Base-by-base conservation (phyloP, 2,888 invertebrate genomes). In the Aricia artaxerxes region DNA sequence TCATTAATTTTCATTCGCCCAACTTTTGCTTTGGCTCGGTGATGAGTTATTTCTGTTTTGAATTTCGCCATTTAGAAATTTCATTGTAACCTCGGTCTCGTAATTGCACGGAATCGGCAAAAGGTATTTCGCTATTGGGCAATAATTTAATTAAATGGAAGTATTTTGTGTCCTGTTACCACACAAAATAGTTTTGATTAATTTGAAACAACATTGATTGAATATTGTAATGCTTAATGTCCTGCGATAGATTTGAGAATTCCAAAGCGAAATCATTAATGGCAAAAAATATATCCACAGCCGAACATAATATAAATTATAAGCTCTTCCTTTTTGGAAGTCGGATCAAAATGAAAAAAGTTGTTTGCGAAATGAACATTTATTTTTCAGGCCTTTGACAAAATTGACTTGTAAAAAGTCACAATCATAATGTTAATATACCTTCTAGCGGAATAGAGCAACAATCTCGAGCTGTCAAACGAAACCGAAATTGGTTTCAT, bases 1-100 rank as follows among this genome's bases (percentile, higher is more conserved):
- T 90, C 90, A 92, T 92, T 92, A 92, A 92, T 90, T 92, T 91
- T 88, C 90, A 91, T 90, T 88, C 87, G 86, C 81, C 82, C 85
- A 88, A 89, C 89, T 90, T 89, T 87, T 84, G 82, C 84, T 82
- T 82, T 81, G 81, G 79, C 82, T 82, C 80, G 83, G 81, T 83
- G 83, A 86, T 84, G 85, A 87, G 86, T 86, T 86, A 86, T 76
- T 86, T 86, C 85, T 88, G 87, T 87, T 88, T 86, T 82, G 85
- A 83, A 86, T 85, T 85, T 84, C 82, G 82, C 81, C 83, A 82
- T 84, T 85, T 82, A 81, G 82, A 57, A 72, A 24, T 73, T 73
- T 49, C 72, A 78, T 38, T 53, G 24, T 57, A 57, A 60, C 60
- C 78, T 76, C 57, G 57, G 57, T 57, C 11, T 16, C 53, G 16